Evolutionary conservation across 2,797 vertebrate genomes (phyloP).

Genomic region (Tapirus indicus): DNA sequence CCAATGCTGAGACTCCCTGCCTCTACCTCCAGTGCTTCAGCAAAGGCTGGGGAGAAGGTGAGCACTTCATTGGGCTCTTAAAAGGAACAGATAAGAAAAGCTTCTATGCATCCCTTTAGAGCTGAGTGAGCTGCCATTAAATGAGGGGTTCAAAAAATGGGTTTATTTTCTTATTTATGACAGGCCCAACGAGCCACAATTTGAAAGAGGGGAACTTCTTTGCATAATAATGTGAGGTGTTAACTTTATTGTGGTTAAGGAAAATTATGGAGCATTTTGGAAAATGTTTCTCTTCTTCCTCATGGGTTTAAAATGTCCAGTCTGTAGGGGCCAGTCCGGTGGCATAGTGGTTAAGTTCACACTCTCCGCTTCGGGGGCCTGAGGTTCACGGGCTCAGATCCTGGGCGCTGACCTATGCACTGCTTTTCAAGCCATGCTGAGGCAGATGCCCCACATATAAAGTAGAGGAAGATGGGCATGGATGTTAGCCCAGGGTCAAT

Average conservation of each 20-base stretch:
- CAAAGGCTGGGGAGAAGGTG: neutral
- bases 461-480: too few relatives aligned
- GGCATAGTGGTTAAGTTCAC: too few relatives aligned
- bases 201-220: neutral
- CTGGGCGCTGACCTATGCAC: too few relatives aligned
- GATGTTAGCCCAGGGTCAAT: too few relatives aligned
- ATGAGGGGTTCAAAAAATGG: neutral
- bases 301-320: neutral
- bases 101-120: neutral
- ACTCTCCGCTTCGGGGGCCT: too few relatives aligned
- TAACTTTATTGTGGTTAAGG: neutral
- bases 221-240: neutral
- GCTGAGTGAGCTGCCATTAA: neutral
- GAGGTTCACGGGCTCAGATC: too few relatives aligned
- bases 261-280: neutral
- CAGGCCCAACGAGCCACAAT: neutral
- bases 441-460: too few relatives aligned
- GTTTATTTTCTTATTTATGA: slow-evolving; percentile 42
- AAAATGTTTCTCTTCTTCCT: slow-evolving; percentile 13
- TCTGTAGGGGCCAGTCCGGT: neutral
- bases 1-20: neutral
- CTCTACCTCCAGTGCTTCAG: neutral
- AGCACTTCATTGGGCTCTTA: neutral
- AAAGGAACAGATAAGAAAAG: neutral
- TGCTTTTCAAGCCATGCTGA: too few relatives aligned